Evolutionary conservation across 2,888 invertebrate species (phyloP).

Genomic region (Petrolisthes cinctipes): DNA sequence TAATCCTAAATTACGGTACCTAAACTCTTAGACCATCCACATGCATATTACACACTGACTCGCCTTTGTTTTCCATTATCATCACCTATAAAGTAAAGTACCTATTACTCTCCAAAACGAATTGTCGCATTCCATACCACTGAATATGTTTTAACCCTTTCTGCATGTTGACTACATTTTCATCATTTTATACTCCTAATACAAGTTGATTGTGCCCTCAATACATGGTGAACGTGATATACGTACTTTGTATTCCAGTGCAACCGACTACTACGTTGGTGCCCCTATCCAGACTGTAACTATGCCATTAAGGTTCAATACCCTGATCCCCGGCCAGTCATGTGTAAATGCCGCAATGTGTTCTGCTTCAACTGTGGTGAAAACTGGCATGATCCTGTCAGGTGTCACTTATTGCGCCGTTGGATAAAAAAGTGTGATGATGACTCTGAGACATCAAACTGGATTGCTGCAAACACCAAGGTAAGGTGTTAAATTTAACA

Average conservation of each 20-base stretch:
- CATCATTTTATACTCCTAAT: too few species aligned
- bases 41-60: too few species aligned
- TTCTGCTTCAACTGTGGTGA: constrained; percentile 98
- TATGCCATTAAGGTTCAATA: constrained; percentile 83
- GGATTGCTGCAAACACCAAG: constrained; percentile 99
- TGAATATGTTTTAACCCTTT: too few species aligned
- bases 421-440: constrained; percentile 99
- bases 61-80: too few species aligned
- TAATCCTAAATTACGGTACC: too few species aligned
- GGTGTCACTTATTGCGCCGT: constrained; percentile 89
- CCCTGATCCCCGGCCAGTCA: constrained; percentile 90
- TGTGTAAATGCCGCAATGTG: constrained; percentile 90
- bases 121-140: too few species aligned
- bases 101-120: too few species aligned
- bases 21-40: too few species aligned
- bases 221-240: too few species aligned
- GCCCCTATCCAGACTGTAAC: constrained; percentile 97
- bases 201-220: too few species aligned
- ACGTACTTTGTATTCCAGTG: constrained; percentile 75
- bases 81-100: too few species aligned
- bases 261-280: constrained; percentile 96
- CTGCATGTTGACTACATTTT: too few species aligned
- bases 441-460: constrained; percentile 98
- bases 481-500: constrained; percentile 67
- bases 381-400: constrained; percentile 98